Evolutionary conservation across 2,888 invertebrate species (phyloP).

Genomic region (Morpho deidamia): DNA sequence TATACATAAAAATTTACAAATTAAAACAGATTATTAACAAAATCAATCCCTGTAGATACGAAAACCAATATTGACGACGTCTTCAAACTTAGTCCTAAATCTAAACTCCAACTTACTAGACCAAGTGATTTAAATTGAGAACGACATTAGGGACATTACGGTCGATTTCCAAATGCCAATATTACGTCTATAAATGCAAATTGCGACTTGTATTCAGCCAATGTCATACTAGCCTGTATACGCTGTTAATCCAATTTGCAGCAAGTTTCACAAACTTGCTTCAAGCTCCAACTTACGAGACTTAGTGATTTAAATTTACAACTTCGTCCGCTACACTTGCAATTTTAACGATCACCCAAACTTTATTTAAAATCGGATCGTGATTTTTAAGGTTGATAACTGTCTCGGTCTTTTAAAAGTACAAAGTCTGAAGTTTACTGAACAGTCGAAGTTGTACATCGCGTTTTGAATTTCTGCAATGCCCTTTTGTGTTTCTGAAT

Average conservation of each 20-base stretch:
- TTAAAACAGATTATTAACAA: too few species aligned
- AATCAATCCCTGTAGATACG: too few species aligned
- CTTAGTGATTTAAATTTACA: conserved; percentile 74
- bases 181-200: conserved; percentile 6
- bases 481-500: neutral
- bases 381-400: conserved; percentile 35
- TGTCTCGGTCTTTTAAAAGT: conserved; percentile 5
- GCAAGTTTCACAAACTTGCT: conserved; percentile 37
- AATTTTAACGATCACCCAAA: conserved; percentile 60
- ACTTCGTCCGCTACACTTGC: conserved; percentile 57
- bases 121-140: neutral
- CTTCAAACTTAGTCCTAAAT: neutral
- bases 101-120: neutral
- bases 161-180: conserved; percentile 6
- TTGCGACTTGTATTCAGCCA: conserved; percentile 13
- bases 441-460: neutral
- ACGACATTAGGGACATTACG: neutral
- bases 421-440: neutral
- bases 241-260: conserved; percentile 68
- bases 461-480: neutral
- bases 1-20: too few species aligned
- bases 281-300: conserved; percentile 42
- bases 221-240: conserved; percentile 52
- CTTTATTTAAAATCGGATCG: conserved; percentile 57
- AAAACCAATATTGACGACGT: too few species aligned